These are phyloP conservation scores for Cerceris rybyensis DNA, from an alignment of 2,888 invertebrate genomes.

Conservation along the genomic window DNA sequence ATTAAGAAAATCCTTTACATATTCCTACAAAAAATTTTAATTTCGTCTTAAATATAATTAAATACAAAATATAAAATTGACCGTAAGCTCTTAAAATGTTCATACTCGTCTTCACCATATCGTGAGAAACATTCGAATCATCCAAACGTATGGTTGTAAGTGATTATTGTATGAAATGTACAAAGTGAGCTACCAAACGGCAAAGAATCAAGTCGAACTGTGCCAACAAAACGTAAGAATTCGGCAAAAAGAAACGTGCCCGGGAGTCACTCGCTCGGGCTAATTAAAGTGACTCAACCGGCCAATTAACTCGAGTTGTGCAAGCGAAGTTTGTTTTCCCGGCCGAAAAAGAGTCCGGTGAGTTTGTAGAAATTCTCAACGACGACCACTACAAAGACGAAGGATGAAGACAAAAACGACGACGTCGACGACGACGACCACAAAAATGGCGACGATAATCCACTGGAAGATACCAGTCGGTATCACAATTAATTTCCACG, in stretches of 20 bases:
- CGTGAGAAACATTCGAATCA: not conserved
- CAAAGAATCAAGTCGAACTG: not conserved
- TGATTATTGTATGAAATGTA: not conserved
- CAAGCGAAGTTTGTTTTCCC: not conserved
- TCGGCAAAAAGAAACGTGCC: not conserved
- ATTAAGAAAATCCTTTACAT: too few species aligned
- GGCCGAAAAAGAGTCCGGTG: not conserved
- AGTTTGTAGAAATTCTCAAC: not conserved
- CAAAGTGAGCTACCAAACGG: too few species aligned
- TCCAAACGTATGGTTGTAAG: not conserved
- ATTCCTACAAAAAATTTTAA: too few species aligned
- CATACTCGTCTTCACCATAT: too few species aligned
- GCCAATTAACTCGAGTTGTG: slow-evolving; percentile 9
- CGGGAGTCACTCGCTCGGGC: not conserved
- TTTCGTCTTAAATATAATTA: too few species aligned
- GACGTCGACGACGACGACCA: slow-evolving; percentile 56
- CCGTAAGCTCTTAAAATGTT: too few species aligned
- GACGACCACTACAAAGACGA: slow-evolving; percentile 45
- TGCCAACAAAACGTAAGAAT: not conserved
- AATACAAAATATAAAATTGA: too few species aligned
- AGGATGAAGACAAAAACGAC: slow-evolving; percentile 55
- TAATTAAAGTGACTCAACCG: slow-evolving; percentile 6
- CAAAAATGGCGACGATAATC: slow-evolving; percentile 37
- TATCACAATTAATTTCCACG: slow-evolving; percentile 69
- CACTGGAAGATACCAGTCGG: slow-evolving; percentile 34